phyloP scores from a whole-genome alignment of 2,888 invertebrate species.

The Alcis repandata region DNA sequence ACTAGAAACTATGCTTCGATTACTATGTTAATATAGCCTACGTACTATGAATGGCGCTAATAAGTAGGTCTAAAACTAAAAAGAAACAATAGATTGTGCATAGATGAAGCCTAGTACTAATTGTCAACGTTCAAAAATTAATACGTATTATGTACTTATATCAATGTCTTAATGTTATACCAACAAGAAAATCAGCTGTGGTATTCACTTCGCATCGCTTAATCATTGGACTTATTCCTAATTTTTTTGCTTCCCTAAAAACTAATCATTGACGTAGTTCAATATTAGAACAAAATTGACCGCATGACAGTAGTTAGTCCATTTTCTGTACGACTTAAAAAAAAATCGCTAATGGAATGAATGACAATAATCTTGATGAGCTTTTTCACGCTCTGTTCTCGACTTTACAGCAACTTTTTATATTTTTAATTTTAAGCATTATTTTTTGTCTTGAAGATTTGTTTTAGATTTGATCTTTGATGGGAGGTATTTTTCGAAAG shows the following conservation, averaged over 20 bases:
- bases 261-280: not conserved
- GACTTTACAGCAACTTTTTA: constrained; percentile 24
- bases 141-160: too few species aligned
- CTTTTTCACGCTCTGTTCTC: constrained; percentile 32
- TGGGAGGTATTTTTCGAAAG: not conserved
- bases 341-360: constrained; percentile 24
- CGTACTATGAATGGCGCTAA: too few species aligned
- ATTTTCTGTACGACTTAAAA: constrained; percentile 18
- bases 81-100: too few species aligned
- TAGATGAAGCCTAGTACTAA: too few species aligned
- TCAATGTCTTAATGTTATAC: too few species aligned
- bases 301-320: constrained; percentile 6
- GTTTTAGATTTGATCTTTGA: not conserved
- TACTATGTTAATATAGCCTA: too few species aligned
- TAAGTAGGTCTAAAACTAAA: too few species aligned
- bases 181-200: too few species aligned
- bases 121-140: too few species aligned
- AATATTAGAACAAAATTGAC: constrained; percentile 14
- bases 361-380: constrained; percentile 33
- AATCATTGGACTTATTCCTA: not conserved
- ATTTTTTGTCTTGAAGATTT: constrained; percentile 38
- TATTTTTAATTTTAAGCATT: too few species aligned
- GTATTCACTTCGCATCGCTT: not conserved
- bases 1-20: too few species aligned
- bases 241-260: not conserved